phyloP scores from a whole-genome alignment of 2,113 vertebrate genomes.

The Odontesthes bonariensis region DNA sequence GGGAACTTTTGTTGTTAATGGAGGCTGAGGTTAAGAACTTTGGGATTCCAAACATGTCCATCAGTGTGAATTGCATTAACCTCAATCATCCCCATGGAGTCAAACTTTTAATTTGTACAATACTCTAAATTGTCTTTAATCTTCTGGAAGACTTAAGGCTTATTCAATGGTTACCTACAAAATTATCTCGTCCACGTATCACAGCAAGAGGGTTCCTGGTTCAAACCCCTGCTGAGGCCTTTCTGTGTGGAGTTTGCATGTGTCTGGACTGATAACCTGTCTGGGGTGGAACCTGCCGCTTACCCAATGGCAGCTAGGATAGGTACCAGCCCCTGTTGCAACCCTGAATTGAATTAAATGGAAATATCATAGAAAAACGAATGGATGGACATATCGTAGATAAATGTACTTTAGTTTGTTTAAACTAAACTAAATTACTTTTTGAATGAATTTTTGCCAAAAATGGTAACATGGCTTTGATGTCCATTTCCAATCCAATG shows the following conservation, averaged over 20 bases:
- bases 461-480: not conserved
- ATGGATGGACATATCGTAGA: no score
- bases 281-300: no score
- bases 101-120: not conserved
- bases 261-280: no score
- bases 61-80: not conserved
- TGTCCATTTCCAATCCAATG: constrained; percentile 1
- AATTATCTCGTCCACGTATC: not conserved
- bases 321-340: no score
- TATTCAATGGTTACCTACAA: not conserved
- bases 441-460: not conserved
- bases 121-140: not conserved
- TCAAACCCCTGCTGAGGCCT: not conserved
- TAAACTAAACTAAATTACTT: not conserved
- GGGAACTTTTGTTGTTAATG: not conserved
- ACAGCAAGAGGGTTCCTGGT: not conserved
- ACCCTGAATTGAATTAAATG: no score
- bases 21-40: not conserved
- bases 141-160: no score
- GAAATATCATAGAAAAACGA: no score
- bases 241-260: no score
- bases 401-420: no score
- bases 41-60: not conserved
- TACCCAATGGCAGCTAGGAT: no score
- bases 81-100: not conserved